Conservation (phyloP, 2,888 invertebrate species). For the Cheiracanthium punctorium region DNA sequence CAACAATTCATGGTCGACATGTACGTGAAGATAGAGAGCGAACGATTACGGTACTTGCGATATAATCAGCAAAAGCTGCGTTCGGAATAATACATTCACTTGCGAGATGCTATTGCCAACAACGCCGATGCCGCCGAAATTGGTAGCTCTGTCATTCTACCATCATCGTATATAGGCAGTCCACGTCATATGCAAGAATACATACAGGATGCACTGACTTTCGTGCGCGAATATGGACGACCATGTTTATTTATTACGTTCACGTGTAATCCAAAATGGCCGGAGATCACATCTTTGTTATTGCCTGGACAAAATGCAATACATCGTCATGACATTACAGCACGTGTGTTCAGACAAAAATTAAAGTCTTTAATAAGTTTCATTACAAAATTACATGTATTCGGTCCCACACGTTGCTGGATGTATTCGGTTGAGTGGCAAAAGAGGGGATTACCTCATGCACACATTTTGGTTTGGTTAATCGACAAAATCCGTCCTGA, state of each 20-base stretch:
- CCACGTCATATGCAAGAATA: slow-evolving; percentile 75
- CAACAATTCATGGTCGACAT: slow-evolving; percentile 74
- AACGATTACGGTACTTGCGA: slow-evolving; percentile 72
- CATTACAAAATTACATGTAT: slow-evolving; percentile 59
- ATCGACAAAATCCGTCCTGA: slow-evolving; percentile 66
- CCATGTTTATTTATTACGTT: slow-evolving; percentile 77
- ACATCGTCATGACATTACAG: slow-evolving; percentile 69
- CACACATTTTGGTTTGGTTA: slow-evolving; percentile 29
- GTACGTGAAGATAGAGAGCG: slow-evolving; percentile 73
- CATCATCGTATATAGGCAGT: slow-evolving; percentile 71
- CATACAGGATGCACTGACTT: slow-evolving; percentile 77
- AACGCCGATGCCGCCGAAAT: not conserved
- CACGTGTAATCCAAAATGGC: slow-evolving; percentile 77
- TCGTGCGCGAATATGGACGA: slow-evolving; percentile 76
- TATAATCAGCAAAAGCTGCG: slow-evolving; percentile 73
- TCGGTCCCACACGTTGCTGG: slow-evolving; percentile 72
- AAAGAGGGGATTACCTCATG: slow-evolving; percentile 74
- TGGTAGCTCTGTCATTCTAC: slow-evolving; percentile 31
- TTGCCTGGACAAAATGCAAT: slow-evolving; percentile 60
- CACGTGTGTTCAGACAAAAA: slow-evolving; percentile 73
- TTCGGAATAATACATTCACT: slow-evolving; percentile 72
- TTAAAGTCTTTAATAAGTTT: slow-evolving; percentile 71
- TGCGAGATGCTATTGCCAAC: slow-evolving; percentile 71
- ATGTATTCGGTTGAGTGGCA: slow-evolving; percentile 74
- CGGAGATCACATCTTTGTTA: slow-evolving; percentile 74